These are phyloP conservation scores for Talpa occidentalis DNA, from an alignment of 2,113 vertebrate genomes.

Conservation along the genomic window DNA sequence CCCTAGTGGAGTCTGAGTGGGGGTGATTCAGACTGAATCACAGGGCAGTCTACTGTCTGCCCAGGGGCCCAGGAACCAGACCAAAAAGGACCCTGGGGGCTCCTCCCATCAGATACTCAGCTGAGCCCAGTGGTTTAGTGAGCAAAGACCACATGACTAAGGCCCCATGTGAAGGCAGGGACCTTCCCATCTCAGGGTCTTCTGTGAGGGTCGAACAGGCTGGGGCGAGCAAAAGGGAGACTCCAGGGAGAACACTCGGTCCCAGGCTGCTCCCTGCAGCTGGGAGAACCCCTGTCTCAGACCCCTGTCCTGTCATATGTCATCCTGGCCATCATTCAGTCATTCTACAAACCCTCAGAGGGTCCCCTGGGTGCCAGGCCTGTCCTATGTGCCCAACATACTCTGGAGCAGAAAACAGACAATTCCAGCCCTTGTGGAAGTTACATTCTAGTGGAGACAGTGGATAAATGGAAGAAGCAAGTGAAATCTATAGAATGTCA, in stretches of 20 bases:
- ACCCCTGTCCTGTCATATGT: neutral
- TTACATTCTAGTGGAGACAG: neutral
- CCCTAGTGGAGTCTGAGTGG: neutral
- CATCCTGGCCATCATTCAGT: neutral
- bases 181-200: neutral
- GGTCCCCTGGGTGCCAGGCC: neutral
- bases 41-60: neutral
- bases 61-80: neutral
- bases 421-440: neutral
- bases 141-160: neutral
- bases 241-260: neutral
- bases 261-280: neutral
- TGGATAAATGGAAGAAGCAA: neutral
- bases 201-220: neutral
- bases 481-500: neutral
- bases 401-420: neutral
- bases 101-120: neutral
- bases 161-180: neutral
- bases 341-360: neutral
- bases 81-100: neutral
- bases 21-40: constrained; percentile 60
- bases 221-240: neutral
- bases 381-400: neutral
- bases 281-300: neutral
- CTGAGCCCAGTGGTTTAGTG: neutral